Evolutionary conservation across 1,140 invertebrate species (phyloP).

Genomic region (Diprion similis): DNA sequence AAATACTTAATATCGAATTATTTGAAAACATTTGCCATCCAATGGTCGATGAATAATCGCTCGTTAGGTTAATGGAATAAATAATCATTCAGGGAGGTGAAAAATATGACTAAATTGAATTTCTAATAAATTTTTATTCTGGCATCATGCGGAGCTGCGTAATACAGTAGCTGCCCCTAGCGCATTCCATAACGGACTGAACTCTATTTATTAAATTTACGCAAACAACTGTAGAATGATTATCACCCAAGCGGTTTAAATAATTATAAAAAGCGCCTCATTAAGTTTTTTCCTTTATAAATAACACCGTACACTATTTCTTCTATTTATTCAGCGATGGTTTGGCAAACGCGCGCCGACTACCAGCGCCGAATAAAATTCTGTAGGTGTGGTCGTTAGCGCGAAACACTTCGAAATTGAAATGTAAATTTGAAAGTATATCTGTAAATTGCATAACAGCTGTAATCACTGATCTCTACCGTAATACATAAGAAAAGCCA

Average conservation of each 20-base stretch:
- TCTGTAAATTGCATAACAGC: too few species aligned
- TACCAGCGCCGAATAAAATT: slow-evolving; percentile 30
- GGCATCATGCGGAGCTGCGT: slow-evolving; percentile 61
- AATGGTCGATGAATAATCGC: neutral
- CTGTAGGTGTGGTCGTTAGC: slow-evolving; percentile 11
- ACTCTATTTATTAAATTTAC: slow-evolving; percentile 33
- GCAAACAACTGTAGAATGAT: slow-evolving; percentile 42
- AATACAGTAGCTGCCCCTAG: slow-evolving; percentile 60
- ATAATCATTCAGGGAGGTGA: neutral
- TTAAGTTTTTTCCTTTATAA: slow-evolving; percentile 44
- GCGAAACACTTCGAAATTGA: neutral
- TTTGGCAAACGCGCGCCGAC: slow-evolving; percentile 52
- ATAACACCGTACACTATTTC: slow-evolving; percentile 33
- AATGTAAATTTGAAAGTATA: neutral
- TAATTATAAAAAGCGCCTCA: slow-evolving; percentile 33
- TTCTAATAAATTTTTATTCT: slow-evolving; percentile 35
- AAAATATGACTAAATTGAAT: neutral
- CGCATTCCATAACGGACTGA: slow-evolving; percentile 60
- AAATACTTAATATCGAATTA: neutral
- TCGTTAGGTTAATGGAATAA: neutral
- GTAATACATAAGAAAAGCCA: too few species aligned
- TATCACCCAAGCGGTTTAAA: slow-evolving; percentile 31
- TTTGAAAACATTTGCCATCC: neutral
- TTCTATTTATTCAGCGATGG: slow-evolving; percentile 47
- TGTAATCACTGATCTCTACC: too few species aligned